Conservation (phyloP, 2,888 invertebrate species). For the Pyrochroa serraticornis region DNA sequence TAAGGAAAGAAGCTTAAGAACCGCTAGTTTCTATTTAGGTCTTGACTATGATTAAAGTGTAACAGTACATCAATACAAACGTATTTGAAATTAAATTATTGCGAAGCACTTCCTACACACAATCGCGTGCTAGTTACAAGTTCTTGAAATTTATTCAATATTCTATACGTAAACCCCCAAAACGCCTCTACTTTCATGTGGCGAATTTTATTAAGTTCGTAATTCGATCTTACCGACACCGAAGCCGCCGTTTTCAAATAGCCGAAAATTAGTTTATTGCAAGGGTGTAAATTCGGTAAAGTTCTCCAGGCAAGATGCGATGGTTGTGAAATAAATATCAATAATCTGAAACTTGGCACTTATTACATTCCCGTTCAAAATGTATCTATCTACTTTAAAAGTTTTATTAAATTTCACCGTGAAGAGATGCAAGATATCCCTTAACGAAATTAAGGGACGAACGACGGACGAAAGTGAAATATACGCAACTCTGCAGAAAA, state of each 20-base stretch:
- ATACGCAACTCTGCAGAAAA: slow-evolving; percentile 15
- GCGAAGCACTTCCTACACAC: no score
- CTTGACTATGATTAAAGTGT: no score
- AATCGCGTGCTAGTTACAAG: not conserved
- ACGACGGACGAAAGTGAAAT: slow-evolving; percentile 12
- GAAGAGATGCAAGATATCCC: slow-evolving; percentile 25
- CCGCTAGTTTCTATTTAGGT: no score
- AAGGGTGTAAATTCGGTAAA: slow-evolving; percentile 28
- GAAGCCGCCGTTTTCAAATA: not conserved
- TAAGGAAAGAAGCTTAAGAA: no score
- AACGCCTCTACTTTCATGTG: not conserved
- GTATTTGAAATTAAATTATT: no score
- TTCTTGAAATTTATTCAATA: no score
- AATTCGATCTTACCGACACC: not conserved
- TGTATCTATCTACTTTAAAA: slow-evolving; percentile 33
- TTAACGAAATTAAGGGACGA: slow-evolving; percentile 19
- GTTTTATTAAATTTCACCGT: slow-evolving; percentile 35
- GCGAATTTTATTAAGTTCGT: slow-evolving; percentile 3
- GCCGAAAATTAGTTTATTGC: slow-evolving; percentile 33
- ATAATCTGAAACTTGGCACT: slow-evolving; percentile 39
- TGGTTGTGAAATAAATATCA: slow-evolving; percentile 33
- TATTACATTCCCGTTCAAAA: slow-evolving; percentile 35
- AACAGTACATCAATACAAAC: no score
- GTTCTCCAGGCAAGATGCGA: slow-evolving; percentile 18
- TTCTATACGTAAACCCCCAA: no score